Evolutionary conservation across 1,140 invertebrate genomes (phyloP).

Genomic region (Bombus confusus): DNA sequence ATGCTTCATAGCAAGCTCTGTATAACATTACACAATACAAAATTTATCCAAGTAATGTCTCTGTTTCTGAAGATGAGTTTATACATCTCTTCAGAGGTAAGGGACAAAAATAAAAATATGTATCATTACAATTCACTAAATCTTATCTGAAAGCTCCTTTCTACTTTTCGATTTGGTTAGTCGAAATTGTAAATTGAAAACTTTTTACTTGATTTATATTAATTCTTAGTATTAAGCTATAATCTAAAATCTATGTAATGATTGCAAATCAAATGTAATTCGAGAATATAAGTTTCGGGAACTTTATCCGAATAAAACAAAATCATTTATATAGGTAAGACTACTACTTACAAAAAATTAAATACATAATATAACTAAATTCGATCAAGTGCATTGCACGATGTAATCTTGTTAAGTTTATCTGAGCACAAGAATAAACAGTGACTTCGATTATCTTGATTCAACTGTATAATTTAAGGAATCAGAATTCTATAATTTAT

Average conservation of each 20-base stretch:
- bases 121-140: constrained; percentile 44
- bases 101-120: constrained; percentile 45
- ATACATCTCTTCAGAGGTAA: constrained; percentile 23
- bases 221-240: constrained; percentile 34
- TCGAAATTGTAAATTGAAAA: constrained; percentile 45
- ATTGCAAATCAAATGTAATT: constrained; percentile 15
- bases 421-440: constrained; percentile 56
- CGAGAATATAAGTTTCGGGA: neutral
- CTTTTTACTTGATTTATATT: constrained; percentile 29
- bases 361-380: constrained; percentile 23
- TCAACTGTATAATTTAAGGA: constrained; percentile 47
- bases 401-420: constrained; percentile 36
- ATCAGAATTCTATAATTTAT: constrained; percentile 52
- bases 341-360: constrained; percentile 25
- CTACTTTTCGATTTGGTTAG: constrained; percentile 40
- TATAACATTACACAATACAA: constrained; percentile 60
- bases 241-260: constrained; percentile 30
- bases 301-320: neutral
- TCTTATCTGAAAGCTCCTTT: constrained; percentile 43
- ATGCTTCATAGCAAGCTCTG: constrained; percentile 54
- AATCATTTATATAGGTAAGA: constrained; percentile 1
- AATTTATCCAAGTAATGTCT: constrained; percentile 57
- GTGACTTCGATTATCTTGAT: constrained; percentile 39
- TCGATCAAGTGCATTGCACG: constrained; percentile 50
- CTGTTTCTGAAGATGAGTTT: constrained; percentile 42